Percentiles rank a stretch among this genome's conserved stretches.
Conservation (phyloP, 2,888 invertebrate genomes). For the Lochmaea crataegi region DNA sequence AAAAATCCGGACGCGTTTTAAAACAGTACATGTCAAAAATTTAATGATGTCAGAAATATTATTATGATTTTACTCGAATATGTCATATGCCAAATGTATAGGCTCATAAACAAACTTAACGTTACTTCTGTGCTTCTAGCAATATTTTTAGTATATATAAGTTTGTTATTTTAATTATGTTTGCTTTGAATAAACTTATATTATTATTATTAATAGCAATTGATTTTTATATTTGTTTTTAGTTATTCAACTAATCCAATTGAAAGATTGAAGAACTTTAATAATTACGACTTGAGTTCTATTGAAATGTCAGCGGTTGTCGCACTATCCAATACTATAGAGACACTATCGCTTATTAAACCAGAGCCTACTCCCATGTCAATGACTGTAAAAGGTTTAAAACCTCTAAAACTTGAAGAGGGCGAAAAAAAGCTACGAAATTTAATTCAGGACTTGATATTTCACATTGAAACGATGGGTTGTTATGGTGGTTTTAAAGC, state of each 20-base stretch:
- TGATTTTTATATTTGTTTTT: constrained; percentile 39
- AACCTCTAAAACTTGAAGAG: constrained; percentile 50
- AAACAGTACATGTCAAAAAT: too few relatives aligned
- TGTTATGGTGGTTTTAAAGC: constrained; percentile 72
- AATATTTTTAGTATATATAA: too few relatives aligned
- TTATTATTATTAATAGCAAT: too few relatives aligned
- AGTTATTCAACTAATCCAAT: constrained; percentile 68
- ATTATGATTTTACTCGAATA: too few relatives aligned
- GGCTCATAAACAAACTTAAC: too few relatives aligned
- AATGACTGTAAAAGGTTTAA: constrained; percentile 42
- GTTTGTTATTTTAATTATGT: too few relatives aligned
- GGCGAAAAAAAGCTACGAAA: constrained; percentile 54
- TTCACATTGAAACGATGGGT: constrained; percentile 63
- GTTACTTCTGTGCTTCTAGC: too few relatives aligned
- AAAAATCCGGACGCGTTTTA: too few relatives aligned
- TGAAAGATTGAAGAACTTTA: constrained; percentile 60
- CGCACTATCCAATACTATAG: constrained; percentile 45
- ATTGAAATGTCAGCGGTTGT: constrained; percentile 41
- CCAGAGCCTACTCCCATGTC: constrained; percentile 49
- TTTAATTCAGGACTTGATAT: constrained; percentile 54
- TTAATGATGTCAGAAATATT: too few relatives aligned
- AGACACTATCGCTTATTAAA: constrained; percentile 31
- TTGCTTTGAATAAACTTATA: too few relatives aligned
- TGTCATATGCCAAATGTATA: too few relatives aligned
- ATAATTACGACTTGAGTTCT: constrained; percentile 18